Conservation (phyloP, 2,888 invertebrate genomes). For the Aethes cnicana region DNA sequence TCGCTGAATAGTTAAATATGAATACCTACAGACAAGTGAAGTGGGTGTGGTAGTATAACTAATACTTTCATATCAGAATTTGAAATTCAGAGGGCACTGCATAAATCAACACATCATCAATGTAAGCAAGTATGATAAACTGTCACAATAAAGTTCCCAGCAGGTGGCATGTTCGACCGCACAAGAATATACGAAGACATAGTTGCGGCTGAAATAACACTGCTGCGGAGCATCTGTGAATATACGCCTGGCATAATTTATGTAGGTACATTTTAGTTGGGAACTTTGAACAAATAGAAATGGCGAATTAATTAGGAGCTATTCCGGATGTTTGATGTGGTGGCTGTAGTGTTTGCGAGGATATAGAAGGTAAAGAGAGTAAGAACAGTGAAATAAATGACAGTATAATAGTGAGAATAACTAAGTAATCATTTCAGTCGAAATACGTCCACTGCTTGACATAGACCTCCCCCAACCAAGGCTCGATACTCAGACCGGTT, state of each 20-base stretch:
- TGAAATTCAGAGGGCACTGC: too few relatives aligned
- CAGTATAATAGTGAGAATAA: too few relatives aligned
- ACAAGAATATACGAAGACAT: constrained; percentile 13
- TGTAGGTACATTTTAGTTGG: constrained; percentile 15
- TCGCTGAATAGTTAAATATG: too few relatives aligned
- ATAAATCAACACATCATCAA: background rate
- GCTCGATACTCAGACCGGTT: too few relatives aligned
- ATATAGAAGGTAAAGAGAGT: background rate
- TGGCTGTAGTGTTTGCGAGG: background rate
- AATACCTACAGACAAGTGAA: too few relatives aligned
- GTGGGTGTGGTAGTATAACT: too few relatives aligned
- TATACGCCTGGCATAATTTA: constrained; percentile 2
- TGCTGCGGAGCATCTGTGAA: constrained; percentile 3
- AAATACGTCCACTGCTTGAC: too few relatives aligned
- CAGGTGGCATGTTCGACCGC: constrained; percentile 1
- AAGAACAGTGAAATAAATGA: too few relatives aligned
- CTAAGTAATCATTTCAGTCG: too few relatives aligned
- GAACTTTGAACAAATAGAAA: constrained; percentile 15
- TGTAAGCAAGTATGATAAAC: background rate
- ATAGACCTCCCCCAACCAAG: too few relatives aligned
- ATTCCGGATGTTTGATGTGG: background rate
- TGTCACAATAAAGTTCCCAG: background rate
- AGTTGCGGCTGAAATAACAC: constrained; percentile 16
- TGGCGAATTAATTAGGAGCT: background rate
- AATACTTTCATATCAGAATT: too few relatives aligned